Evolutionary conservation across 1,140 invertebrate species (phyloP).

Genomic region (Theocolax elegans): DNA sequence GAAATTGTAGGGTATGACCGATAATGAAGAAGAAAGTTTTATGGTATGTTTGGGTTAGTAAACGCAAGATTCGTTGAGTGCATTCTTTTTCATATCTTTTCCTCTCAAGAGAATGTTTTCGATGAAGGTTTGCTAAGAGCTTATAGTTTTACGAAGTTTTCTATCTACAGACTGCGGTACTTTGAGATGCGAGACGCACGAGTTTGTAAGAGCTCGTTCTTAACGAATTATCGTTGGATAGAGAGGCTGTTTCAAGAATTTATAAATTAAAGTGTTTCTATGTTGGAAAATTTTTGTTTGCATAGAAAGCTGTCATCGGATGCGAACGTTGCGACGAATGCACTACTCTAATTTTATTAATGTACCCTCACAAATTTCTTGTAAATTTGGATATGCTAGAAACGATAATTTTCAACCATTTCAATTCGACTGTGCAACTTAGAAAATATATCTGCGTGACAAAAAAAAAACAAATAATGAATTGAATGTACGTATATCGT

Average conservation of each 20-base stretch:
- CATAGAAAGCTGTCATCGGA: not conserved
- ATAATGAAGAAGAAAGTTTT: conserved; percentile 40
- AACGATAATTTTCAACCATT: too few relatives aligned
- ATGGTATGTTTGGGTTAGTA: conserved; percentile 20
- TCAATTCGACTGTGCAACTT: too few relatives aligned
- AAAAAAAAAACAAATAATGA: too few relatives aligned
- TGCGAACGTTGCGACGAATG: too few relatives aligned
- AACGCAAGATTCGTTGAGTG: not conserved
- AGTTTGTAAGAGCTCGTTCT: not conserved
- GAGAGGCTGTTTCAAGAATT: conserved; percentile 2
- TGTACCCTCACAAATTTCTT: too few relatives aligned
- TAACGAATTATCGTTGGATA: not conserved
- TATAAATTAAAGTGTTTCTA: not conserved
- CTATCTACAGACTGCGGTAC: not conserved
- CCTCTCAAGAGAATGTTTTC: not conserved
- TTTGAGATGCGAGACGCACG: too few relatives aligned
- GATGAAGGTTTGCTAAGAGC: not conserved
- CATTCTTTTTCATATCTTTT: not conserved
- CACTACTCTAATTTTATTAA: too few relatives aligned
- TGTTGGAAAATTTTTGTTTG: not conserved
- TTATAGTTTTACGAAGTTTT: not conserved
- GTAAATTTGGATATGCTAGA: too few relatives aligned
- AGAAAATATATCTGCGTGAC: too few relatives aligned
- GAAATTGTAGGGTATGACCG: conserved; percentile 20
- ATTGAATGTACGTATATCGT: too few relatives aligned